Evolutionary conservation across 2,113 vertebrate genomes (phyloP).

Genomic region (Indicator maculatus): DNA sequence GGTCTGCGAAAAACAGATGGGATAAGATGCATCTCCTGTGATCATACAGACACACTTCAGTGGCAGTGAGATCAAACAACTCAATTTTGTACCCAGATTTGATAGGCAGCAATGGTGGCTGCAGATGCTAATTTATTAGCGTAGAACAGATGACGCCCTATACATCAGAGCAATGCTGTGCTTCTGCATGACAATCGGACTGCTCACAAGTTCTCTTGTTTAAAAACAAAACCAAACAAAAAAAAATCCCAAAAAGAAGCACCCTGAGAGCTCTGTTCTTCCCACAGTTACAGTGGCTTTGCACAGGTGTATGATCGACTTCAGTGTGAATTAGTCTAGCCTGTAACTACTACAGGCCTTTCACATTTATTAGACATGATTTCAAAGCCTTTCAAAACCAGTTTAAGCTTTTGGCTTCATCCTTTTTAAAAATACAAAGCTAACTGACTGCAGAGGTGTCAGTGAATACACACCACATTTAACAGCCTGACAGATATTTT

Average conservation of each 20-base stretch:
- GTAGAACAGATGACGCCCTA: not conserved
- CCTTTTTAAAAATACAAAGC: not conserved
- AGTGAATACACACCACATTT: not conserved
- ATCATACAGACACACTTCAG: not conserved
- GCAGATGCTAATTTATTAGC: conserved; percentile 19
- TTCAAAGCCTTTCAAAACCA: not conserved
- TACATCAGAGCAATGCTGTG: not conserved
- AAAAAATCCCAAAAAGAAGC: not conserved
- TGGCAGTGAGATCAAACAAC: not conserved
- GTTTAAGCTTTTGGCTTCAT: not conserved
- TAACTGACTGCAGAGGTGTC: not conserved
- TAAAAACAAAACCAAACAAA: not conserved
- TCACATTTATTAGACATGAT: not conserved
- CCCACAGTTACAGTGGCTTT: not conserved
- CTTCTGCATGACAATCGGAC: not conserved
- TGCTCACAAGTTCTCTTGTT: not conserved
- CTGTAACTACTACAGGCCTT: not conserved
- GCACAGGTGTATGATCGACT: not conserved
- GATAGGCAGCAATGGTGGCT: not conserved
- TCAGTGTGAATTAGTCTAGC: not conserved
- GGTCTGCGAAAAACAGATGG: conserved; percentile 26
- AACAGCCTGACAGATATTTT: not conserved
- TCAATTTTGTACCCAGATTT: not conserved
- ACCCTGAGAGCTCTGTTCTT: not conserved
- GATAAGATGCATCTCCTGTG: not conserved